Evolutionary conservation across 2,113 vertebrate genomes (phyloP).

Genomic region (Polypterus senegalus): DNA sequence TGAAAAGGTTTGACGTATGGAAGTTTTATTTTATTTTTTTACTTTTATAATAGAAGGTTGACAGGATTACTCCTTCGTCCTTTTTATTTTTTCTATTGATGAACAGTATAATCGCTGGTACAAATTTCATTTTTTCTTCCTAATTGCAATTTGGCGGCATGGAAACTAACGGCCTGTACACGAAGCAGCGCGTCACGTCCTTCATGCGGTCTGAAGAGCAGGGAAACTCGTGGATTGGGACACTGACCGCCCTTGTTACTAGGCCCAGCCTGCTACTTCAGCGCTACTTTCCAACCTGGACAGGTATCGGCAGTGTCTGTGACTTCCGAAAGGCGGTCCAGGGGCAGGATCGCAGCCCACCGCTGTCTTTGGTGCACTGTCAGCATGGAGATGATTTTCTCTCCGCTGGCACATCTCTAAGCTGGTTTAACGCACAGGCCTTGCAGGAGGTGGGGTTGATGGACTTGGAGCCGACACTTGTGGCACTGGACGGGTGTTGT

Average conservation of each 20-base stretch:
- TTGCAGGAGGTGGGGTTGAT: slow-evolving; percentile 30
- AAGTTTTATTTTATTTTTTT: too few relatives aligned
- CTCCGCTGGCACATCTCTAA: neutral
- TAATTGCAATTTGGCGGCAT: slow-evolving; percentile 23
- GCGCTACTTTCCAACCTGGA: too few relatives aligned
- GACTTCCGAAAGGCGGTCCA: too few relatives aligned
- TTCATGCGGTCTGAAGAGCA: slow-evolving; percentile 14
- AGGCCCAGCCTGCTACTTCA: slow-evolving; percentile 33
- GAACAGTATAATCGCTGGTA: too few relatives aligned
- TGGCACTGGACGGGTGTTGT: too few relatives aligned
- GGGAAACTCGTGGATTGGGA: slow-evolving; percentile 45
- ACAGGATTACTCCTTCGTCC: too few relatives aligned
- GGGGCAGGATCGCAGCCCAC: slow-evolving; percentile 10
- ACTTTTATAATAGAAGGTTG: too few relatives aligned
- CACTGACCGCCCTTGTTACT: slow-evolving; percentile 33
- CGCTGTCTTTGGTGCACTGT: slow-evolving; percentile 23
- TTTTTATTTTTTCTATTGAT: too few relatives aligned
- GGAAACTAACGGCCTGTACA: slow-evolving; percentile 20
- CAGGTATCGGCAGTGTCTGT: too few relatives aligned
- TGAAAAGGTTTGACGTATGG: too few relatives aligned
- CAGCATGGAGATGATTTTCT: slow-evolving; percentile 12
- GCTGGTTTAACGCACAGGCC: slow-evolving; percentile 29
- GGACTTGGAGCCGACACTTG: slow-evolving; percentile 2
- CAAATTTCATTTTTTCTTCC: too few relatives aligned
- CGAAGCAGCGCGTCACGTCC: slow-evolving; percentile 19